Evolutionary conservation across 2,113 vertebrate species (phyloP), one percentile per base, ranked within the genome.

Genomic region (Sterna hirundo): DNA sequence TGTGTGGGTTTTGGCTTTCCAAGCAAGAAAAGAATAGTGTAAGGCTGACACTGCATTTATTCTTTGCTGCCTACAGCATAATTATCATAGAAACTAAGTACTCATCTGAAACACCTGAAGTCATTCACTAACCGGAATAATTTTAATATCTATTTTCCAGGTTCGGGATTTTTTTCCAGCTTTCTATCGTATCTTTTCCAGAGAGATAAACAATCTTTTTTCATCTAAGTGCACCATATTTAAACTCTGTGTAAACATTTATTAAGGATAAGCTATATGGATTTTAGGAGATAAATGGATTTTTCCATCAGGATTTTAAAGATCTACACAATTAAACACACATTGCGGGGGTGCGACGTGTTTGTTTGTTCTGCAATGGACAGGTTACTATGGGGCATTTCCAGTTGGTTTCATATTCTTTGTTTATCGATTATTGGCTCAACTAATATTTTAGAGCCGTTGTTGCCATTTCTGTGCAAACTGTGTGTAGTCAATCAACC

Each of bases 251-350:
- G 57, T 76, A 91, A 96, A 94, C 27, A 72, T 83, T 76, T 92
- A 44, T 81, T 89, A 70, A 81, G 34, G 52, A 51, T 69, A 92
- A 92, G 6, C 36, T 81, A n/a, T 44, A 57, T 75, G 47, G 29
- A 15, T 86, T 89, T 81, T 65, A 74, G 36, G 12, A 77, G 4
- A 26, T 61, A 84, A 54, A 84, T 57, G 16, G 15, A 91, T 74
- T 87, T 96, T 91, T 78, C 69, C 30, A 42, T 68, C 20, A 68
- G 46, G 17, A 91, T 83, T 93, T 95, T 87, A 55, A 92, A 94
- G 47, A 88, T 32, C 34, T n/a, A 79, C 22, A 40, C 6, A 86
- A 91, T 83, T 91, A 89, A 89, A 54, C 12, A 72, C 52, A 42
- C 9, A 30, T 15, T 68, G 25, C 26, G 23, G 26, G 42, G 2